A percentile compares a stretch with the other conserved stretches of the same genome.
These are phyloP conservation scores for Enteromius thamalakanensis DNA, from an alignment of 2,797 vertebrate genomes.

Conservation along the genomic window DNA sequence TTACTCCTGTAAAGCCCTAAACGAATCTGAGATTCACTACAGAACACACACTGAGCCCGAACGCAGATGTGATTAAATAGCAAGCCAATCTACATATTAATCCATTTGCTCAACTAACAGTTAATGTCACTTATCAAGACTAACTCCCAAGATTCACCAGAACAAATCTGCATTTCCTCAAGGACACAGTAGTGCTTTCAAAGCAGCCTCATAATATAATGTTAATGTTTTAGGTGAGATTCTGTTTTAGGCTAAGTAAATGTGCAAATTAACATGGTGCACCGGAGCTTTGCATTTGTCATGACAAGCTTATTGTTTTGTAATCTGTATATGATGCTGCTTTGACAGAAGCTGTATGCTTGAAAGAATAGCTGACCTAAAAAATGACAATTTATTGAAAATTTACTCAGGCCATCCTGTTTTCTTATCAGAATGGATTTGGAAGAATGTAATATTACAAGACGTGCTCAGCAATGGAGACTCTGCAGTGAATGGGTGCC, in stretches of 20 bases:
- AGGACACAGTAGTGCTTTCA: neutral
- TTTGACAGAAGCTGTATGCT: neutral
- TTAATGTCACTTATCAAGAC: conserved; percentile 5
- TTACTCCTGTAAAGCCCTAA: conserved; percentile 17
- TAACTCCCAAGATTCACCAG: neutral
- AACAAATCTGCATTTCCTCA: conserved; percentile 1
- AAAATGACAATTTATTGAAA: neutral
- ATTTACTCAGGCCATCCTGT: neutral
- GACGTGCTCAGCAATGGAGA: neutral
- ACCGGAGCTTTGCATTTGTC: neutral
- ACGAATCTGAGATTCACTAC: conserved; percentile 9
- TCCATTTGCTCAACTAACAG: conserved; percentile 3
- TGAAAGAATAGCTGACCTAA: neutral
- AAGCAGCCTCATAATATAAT: neutral
- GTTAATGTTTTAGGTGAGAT: neutral
- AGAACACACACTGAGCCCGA: conserved; percentile 14
- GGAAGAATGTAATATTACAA: neutral
- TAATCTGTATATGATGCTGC: neutral
- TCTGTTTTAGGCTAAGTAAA: neutral
- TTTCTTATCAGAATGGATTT: neutral
- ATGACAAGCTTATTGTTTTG: neutral
- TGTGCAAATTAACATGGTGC: neutral
- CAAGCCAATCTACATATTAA: conserved; percentile 27
- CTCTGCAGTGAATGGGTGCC: too few relatives aligned
- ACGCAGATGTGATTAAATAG: conserved; percentile 10